Conservation (phyloP, 2,113 vertebrate genomes). For the Collichthys lucidus region DNA sequence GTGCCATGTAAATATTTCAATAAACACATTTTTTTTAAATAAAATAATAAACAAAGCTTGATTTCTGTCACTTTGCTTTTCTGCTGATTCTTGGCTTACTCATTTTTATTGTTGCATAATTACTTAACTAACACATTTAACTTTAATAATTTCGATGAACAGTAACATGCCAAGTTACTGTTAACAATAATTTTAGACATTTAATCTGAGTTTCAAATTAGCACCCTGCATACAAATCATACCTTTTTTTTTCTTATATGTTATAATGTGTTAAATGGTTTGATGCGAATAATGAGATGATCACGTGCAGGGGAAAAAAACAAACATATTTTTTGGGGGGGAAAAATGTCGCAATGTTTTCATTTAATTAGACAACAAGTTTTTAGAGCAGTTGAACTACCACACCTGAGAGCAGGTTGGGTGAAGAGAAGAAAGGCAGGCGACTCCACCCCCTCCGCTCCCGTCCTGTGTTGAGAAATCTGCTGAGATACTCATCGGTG, state of each 20-base stretch:
- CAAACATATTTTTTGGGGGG: too few species aligned
- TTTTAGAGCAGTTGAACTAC: background rate
- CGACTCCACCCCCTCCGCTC: slow-evolving; percentile 67
- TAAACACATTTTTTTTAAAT: slow-evolving; percentile 74
- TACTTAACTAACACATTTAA: background rate
- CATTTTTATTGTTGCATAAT: background rate
- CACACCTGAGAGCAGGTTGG: slow-evolving; percentile 70
- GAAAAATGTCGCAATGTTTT: background rate
- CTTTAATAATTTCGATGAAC: background rate
- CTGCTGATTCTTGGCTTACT: background rate
- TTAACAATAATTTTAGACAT: background rate
- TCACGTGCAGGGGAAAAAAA: background rate
- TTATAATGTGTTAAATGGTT: background rate
- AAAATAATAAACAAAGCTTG: slow-evolving; percentile 23
- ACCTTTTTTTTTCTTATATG: background rate
- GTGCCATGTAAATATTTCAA: slow-evolving; percentile 84
- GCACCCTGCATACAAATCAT: background rate
- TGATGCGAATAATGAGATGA: background rate
- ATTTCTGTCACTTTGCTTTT: background rate
- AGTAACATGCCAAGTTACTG: too few species aligned
- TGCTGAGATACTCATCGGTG: slow-evolving; percentile 9
- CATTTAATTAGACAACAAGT: background rate
- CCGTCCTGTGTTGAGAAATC: slow-evolving; percentile 31
- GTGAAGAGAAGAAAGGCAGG: background rate
- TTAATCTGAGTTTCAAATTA: background rate